Base-by-base conservation (phyloP, 92 coral and sea anemone species). In the Meandrina meandrites region DNA sequence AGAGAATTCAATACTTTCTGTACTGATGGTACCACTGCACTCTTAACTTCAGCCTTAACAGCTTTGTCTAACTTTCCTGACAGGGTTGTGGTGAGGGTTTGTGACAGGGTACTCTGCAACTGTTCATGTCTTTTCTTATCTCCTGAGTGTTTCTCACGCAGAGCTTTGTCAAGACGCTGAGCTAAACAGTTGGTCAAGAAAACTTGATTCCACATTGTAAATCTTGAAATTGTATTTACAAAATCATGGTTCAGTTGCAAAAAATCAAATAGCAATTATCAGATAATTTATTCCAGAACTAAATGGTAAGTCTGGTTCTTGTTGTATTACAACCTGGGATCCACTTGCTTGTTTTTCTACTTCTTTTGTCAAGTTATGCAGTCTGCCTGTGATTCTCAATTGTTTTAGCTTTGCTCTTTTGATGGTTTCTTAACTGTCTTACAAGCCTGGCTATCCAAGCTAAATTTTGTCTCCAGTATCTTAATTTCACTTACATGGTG, bases 81-180 rank as follows among this genome's bases (percentile, higher is more conserved):
- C 86, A 97, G 79, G 50, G 99, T 88, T 47, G 92, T 95, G 54
- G 97, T 95, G 45, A 97, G 90, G 7, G 92, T 84, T 89, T 94
- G 98, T 24, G 98, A 93, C 48, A 94, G 79, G 47, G 97, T 93
- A 74, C 93, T 97, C 62, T 93, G 92, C 17, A 97, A 82, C 24
- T 97, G 98, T 70, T 97, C 99, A 27, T 95, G 97, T 62, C 90
- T 91, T 80, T 97, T 96, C 89, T 97, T 97, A 48, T 97, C 99
- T 79, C 87, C 84, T 21, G 92, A 86, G 35, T 93, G 93, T 79
- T 92, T 89, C 22, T 97, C 99, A 8, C 98, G 96, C 32, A 94
- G 82, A 31, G 96, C 96, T 81, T 92, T 92, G 70, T 97, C 99
- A 22, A 97, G 79, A 60, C 95, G 93, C 58, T 95, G 98, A 68